Evolutionary conservation across 2,797 vertebrate genomes (phyloP).

Genomic region (Corythornis leucogaster): DNA sequence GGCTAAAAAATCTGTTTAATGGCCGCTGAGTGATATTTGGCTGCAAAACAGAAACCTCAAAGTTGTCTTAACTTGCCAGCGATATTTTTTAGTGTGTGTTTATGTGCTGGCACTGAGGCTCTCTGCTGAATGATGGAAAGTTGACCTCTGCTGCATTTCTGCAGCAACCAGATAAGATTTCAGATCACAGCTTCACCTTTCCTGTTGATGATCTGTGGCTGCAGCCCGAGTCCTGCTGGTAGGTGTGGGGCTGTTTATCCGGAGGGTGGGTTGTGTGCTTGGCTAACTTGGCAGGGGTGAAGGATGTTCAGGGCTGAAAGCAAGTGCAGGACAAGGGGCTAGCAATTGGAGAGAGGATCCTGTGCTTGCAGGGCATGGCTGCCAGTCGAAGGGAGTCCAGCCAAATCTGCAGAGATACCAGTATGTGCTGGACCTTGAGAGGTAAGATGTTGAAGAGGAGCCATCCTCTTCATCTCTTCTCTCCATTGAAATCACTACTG

Average conservation of each 20-base stretch:
- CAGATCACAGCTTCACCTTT: conserved; percentile 45
- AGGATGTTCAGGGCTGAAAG: neutral
- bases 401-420: neutral
- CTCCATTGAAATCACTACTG: neutral
- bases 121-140: conserved; percentile 70
- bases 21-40: conserved; percentile 70
- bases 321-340: neutral
- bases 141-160: conserved; percentile 44
- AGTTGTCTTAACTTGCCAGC: conserved; percentile 69
- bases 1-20: conserved; percentile 75
- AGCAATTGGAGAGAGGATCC: neutral
- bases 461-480: neutral
- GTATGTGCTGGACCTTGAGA: neutral
- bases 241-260: conserved; percentile 10
- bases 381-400: neutral
- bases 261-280: conserved; percentile 14
- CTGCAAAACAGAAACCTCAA: conserved; percentile 67
- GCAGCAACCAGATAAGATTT: conserved; percentile 71
- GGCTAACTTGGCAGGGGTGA: conserved; percentile 17
- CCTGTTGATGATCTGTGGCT: conserved; percentile 30
- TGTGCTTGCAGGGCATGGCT: neutral
- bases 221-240: neutral
- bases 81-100: conserved; percentile 67
- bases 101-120: conserved; percentile 29
- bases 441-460: neutral